These are phyloP conservation scores for Nothobranchius furzeri DNA, from an alignment of 2,113 vertebrate genomes.

Conservation along the genomic window DNA sequence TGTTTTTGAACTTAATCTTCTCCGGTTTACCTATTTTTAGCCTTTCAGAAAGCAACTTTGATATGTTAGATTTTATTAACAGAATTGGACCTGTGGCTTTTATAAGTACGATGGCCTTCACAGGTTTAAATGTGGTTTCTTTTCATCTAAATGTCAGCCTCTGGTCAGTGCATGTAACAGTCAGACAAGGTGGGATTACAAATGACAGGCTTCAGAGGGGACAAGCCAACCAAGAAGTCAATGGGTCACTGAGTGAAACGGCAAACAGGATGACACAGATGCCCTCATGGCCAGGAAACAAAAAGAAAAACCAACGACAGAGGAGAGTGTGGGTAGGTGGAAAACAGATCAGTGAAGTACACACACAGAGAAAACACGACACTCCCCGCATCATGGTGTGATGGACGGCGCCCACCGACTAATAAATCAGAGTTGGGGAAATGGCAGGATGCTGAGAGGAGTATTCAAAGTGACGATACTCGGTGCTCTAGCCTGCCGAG, in stretches of 20 bases:
- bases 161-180: conserved; percentile 29
- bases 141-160: conserved; percentile 50
- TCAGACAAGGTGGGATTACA: conserved; percentile 27
- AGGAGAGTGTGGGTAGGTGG: not conserved
- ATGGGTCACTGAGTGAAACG: conserved; percentile 37
- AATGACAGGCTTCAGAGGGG: conserved; percentile 45
- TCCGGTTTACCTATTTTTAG: conserved; percentile 7
- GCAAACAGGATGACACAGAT: conserved; percentile 56
- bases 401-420: conserved; percentile 60
- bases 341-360: conserved; percentile 12
- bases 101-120: conserved; percentile 15
- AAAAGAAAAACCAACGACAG: conserved; percentile 10
- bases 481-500: conserved; percentile 31
- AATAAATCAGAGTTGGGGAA: conserved; percentile 72
- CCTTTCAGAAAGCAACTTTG: not conserved
- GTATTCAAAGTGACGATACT: conserved; percentile 53
- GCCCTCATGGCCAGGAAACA: conserved; percentile 35
- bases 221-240: conserved; percentile 37
- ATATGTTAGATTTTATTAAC: not conserved
- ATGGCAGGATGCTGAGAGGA: conserved; percentile 70
- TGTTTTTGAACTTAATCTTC: not conserved
- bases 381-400: conserved; percentile 52
- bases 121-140: conserved; percentile 20
- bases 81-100: conserved; percentile 8
- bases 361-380: conserved; percentile 56